A percentile compares a stretch with the other conserved stretches of the same genome.
phyloP scores from a whole-genome alignment of 2,113 vertebrate species.

The Nannospalax galili region DNA sequence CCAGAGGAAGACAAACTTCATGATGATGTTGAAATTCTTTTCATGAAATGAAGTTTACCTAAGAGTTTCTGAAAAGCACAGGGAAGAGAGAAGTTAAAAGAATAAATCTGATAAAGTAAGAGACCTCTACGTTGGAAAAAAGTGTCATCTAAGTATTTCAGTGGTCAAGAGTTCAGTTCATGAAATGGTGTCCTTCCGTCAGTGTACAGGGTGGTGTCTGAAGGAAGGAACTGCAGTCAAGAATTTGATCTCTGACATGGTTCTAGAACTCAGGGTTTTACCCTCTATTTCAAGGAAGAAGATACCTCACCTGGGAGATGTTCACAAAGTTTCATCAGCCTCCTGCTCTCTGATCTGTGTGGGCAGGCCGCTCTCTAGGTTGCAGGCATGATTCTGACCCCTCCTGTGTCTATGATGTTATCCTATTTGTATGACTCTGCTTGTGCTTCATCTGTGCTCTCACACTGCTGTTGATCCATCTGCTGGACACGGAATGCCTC shows the following conservation, averaged over 20 bases:
- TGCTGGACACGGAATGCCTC: neutral
- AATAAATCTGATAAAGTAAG: neutral
- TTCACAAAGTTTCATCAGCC: neutral
- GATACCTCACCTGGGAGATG: neutral
- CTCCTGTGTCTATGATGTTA: slow-evolving; percentile 73
- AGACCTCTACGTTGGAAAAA: neutral
- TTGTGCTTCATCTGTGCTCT: neutral
- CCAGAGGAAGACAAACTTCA: slow-evolving; percentile 53
- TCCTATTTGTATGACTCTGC: slow-evolving; percentile 6
- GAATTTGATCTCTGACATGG: neutral
- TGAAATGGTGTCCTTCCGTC: neutral
- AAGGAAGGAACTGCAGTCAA: neutral
- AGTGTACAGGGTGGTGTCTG: neutral
- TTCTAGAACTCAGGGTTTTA: neutral
- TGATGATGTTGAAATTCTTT: neutral
- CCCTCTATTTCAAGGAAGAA: neutral
- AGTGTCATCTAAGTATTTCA: neutral
- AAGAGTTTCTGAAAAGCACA: neutral
- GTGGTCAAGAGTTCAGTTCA: neutral
- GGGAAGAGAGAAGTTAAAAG: neutral
- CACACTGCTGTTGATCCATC: neutral
- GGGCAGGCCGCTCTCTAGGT: neutral
- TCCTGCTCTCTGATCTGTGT: neutral
- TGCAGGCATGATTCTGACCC: neutral
- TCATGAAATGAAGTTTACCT: neutral